These are phyloP conservation scores for Tachysurus vachellii DNA, from an alignment of 2,113 vertebrate species.

Conservation along the genomic window DNA sequence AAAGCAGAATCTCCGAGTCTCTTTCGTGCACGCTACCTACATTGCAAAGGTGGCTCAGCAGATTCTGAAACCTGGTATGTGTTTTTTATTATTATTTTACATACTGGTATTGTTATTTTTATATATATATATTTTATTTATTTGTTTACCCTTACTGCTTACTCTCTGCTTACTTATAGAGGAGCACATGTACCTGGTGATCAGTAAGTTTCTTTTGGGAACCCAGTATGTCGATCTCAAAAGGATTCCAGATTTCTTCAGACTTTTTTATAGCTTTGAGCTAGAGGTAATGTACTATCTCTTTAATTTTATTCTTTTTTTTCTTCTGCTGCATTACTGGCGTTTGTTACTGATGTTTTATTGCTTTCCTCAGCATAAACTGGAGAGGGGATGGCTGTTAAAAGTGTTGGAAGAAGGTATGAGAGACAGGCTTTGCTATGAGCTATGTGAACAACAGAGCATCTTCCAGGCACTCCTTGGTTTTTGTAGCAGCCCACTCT, in stretches of 20 bases:
- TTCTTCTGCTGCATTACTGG: not conserved
- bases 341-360: no score
- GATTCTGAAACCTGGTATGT: constrained; percentile 89
- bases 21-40: constrained; percentile 81
- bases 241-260: constrained; percentile 91
- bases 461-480: constrained; percentile 83
- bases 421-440: constrained; percentile 80
- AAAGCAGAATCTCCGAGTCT: constrained; percentile 78
- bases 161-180: constrained; percentile 71
- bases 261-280: constrained; percentile 90
- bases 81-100: not conserved
- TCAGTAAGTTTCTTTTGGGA: constrained; percentile 86
- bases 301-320: not conserved
- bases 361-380: constrained; percentile 76
- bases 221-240: constrained; percentile 85
- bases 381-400: constrained; percentile 86
- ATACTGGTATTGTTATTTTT: not conserved
- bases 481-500: constrained; percentile 84
- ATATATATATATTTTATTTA: not conserved
- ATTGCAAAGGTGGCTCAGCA: constrained; percentile 81
- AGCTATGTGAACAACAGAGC: constrained; percentile 81
- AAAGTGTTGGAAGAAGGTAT: constrained; percentile 82
- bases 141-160: not conserved
- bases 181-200: constrained; percentile 91
- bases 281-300: constrained; percentile 76